phyloP scores from a whole-genome alignment of 1,140 invertebrate genomes.

The Euborellia annulipes region DNA sequence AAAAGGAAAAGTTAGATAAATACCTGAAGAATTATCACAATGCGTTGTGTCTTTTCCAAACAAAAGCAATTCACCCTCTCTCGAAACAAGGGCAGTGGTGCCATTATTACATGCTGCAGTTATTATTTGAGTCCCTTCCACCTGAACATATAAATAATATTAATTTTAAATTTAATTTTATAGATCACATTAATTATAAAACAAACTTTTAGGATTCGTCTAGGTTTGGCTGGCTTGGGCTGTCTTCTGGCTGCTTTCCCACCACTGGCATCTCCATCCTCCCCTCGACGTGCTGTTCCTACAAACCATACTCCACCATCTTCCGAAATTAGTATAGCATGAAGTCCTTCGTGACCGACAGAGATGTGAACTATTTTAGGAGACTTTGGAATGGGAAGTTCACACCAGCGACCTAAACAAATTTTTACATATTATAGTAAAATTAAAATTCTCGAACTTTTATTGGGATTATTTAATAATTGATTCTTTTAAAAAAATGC shows the following conservation, averaged over 20 bases:
- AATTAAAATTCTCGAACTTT: no score
- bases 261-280: constrained; percentile 62
- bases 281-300: constrained; percentile 77
- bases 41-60: constrained; percentile 90
- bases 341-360: constrained; percentile 84
- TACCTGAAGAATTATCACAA: constrained; percentile 58
- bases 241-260: constrained; percentile 45
- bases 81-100: constrained; percentile 79
- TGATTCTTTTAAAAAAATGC: no score
- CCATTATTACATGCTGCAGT: constrained; percentile 86
- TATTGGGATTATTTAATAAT: no score
- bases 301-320: constrained; percentile 79
- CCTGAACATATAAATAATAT: no score
- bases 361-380: constrained; percentile 62
- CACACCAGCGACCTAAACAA: constrained; percentile 39
- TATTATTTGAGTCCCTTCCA: constrained; percentile 69
- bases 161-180: no score
- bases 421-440: no score
- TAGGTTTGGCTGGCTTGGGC: constrained; percentile 80
- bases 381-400: constrained; percentile 57
- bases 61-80: constrained; percentile 76
- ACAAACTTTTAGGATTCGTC: constrained; percentile 65
- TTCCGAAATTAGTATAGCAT: constrained; percentile 73
- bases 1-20: constrained; percentile 1
- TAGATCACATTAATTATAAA: no score